Base-by-base conservation (phyloP, 2,797 vertebrate species). In the Neosilurus mollespiculum region DNA sequence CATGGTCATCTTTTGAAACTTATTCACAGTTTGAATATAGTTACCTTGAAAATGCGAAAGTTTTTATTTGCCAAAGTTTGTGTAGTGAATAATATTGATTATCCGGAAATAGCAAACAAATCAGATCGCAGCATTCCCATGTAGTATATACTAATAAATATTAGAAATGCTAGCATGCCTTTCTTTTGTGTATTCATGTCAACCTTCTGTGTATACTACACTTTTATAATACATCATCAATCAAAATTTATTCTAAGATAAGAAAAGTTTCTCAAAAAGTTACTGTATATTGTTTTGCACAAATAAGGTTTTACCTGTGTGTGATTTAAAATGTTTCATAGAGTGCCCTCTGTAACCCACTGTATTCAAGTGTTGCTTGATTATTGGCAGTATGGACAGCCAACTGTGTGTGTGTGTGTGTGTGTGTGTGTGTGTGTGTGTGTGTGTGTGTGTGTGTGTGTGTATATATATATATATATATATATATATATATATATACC, bases 191-290 rank as follows among this genome's bases (percentile, higher is more conserved):
- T 20, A 53, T 53, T 80, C 54, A 82, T 81, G 72, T 88, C 30
- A 86, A 80, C 78, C 76, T 83, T 81, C 11, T 78, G 66, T 78
- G 67, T 34, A 65, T 43, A 18, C 61, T n/a, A 67, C 73, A 53
- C 79, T 61, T 65, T 78, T 58, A 49, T 70, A 67, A 86, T 85
- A 90, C 88, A 87, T 87, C 34, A 24, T 16, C 69, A 24, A 24
- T 71, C 69, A 8, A 70, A 49, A 70, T 90, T 88, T 66, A 90
- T 90, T 53, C 1, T 16, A 53, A 9, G 70, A 81, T 61, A 58
- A 43, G 15, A 15, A 67, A 67, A 81, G 65, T 49, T 66, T 20
- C 37, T 61, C 34, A 67, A 37, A 54, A 37, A 59, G 22, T 1
- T 20, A 58, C 56, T 26, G 43, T n/a, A 61, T 49, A 22, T 37